Evolutionary conservation across 1,140 invertebrate genomes (phyloP).

Genomic region (Marisa cornuarietis): DNA sequence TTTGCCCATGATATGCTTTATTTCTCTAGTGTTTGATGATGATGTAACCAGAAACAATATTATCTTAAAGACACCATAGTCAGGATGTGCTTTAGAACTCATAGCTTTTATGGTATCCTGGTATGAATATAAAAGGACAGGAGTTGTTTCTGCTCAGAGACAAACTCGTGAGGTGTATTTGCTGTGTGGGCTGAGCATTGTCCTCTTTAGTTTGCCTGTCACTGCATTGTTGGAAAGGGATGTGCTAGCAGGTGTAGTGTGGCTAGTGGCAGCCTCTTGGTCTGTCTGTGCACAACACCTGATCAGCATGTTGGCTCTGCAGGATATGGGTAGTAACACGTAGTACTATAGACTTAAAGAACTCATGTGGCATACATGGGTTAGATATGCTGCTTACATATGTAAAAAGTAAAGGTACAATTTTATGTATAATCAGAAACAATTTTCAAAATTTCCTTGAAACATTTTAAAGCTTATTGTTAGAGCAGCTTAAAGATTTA

Average conservation of each 20-base stretch:
- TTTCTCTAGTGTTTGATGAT: no score
- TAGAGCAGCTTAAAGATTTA: not conserved
- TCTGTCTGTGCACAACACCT: not conserved
- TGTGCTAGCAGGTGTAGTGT: not conserved
- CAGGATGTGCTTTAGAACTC: no score
- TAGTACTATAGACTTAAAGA: not conserved
- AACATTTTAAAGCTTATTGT: not conserved
- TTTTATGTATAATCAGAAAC: no score
- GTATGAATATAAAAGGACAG: no score
- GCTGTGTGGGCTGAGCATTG: not conserved
- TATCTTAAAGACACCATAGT: no score
- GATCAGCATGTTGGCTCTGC: not conserved
- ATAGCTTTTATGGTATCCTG: no score
- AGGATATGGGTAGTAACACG: not conserved
- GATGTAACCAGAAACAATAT: no score
- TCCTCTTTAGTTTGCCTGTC: not conserved
- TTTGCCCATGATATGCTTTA: no score
- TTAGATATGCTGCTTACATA: not conserved
- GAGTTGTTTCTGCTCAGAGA: no score
- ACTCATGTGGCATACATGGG: not conserved
- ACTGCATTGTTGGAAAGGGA: not conserved
- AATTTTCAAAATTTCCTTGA: not conserved
- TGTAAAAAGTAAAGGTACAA: not conserved
- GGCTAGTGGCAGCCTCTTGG: not conserved
- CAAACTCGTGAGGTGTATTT: not conserved